Base-by-base conservation (phyloP, 2,113 vertebrate species). In the Tretioscincus oriximinensis region DNA sequence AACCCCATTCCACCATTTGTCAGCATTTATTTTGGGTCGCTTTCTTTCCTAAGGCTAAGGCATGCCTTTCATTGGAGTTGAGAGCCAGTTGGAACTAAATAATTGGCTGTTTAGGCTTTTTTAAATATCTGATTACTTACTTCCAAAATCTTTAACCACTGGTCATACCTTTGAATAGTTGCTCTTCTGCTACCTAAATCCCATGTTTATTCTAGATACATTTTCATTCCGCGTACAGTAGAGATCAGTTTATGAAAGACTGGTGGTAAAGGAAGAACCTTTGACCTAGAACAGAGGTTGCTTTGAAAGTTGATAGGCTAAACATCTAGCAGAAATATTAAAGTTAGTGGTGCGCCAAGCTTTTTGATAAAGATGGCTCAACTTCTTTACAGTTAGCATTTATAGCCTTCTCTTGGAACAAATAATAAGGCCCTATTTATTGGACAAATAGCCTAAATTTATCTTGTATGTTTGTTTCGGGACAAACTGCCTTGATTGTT, bases 401-500 rank as follows among this genome's bases (percentile, higher is more conserved):
- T 29, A 76, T 61, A 9, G 54, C 26, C 41, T 11, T 58, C 77
- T 73, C 31, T n/a, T 85, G 81, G 66, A 82, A 73, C 9, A 45
- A 63, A 79, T 49, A 68, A 84, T 20, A 78, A 28, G 35, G 22
- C 67, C 10, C 24, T n/a, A 41, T 7, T 69, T 65, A 61, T 21
- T n/a, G 24, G 51, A 61, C 28, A 60, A 67, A n/a, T 14, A 26
- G 35, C 66, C 61, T 54, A 51, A 29, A 69, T 68, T 28, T 47
- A 68, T 76, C 65, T 3, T 63, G n/a, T 51, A 20, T 75, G 35
- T 2, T 54, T 31, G 76, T 81, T 78, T 26, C 41, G 76, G 64
- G 80, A 73, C 84, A 90, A 82, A 64, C 80, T 85, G 63, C 78
- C 58, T 81, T 63, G 73, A 81, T 2, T 12, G 88, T 82, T 72